Percentiles rank a stretch among this genome's conserved stretches.
Conservation (phyloP, 2,113 vertebrate species). For the Spea bombifrons region DNA sequence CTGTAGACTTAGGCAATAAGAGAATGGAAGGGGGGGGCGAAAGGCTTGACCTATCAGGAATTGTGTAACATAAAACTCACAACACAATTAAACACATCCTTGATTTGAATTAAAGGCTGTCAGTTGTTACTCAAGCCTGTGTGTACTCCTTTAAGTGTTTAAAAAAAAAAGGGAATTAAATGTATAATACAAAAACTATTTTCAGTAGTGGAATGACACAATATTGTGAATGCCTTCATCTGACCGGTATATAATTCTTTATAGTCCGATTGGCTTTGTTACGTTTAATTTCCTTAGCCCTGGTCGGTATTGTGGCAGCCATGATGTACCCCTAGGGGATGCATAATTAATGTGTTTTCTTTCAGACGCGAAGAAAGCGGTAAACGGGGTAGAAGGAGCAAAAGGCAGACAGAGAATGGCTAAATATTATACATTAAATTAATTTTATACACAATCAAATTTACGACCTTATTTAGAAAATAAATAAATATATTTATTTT, state of each 20-base stretch:
- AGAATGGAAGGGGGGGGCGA: background rate
- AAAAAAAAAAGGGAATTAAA: background rate
- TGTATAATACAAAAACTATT: constrained; percentile 15
- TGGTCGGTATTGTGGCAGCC: constrained; percentile 37
- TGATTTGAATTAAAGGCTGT: background rate
- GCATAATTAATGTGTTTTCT: constrained; percentile 43
- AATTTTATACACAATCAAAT: constrained; percentile 27
- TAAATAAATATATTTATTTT: background rate
- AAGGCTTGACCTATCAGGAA: background rate
- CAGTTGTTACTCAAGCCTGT: background rate
- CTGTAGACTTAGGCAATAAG: no score
- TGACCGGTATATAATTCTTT: constrained; percentile 28
- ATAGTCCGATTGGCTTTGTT: constrained; percentile 42
- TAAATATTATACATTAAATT: background rate
- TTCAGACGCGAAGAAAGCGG: constrained; percentile 27
- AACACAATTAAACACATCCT: background rate
- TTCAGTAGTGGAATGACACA: constrained; percentile 1
- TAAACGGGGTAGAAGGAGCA: constrained; percentile 27
- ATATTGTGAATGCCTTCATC: constrained; percentile 20
- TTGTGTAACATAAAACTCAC: background rate
- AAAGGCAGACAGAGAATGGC: constrained; percentile 21
- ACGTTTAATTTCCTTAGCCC: constrained; percentile 45
- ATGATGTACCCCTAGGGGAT: constrained; percentile 32
- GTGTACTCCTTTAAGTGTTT: background rate
- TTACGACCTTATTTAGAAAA: constrained; percentile 28